Evolutionary conservation across 1,140 invertebrate genomes (phyloP), one percentile per base, ranked within the genome.

Genomic region (Oryctes rhinoceros): DNA sequence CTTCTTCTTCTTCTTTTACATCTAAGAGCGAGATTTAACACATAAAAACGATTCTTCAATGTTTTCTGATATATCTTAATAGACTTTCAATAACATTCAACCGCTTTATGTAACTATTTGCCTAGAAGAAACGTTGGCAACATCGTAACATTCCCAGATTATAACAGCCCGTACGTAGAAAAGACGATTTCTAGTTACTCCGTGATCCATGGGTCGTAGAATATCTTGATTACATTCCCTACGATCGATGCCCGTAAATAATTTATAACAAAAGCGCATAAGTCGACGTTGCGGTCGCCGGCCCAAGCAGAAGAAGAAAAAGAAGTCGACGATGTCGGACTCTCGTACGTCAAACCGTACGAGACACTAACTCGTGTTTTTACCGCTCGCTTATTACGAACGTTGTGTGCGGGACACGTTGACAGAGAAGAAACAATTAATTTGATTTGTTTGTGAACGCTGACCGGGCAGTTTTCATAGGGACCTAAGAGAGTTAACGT

Each of bases 371-470:
- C 65, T 67, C 65, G 65, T 67, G 65, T 67, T 67, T 67, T 67
- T 67, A 67, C 65, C 65, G 65, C 65, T 67, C 65, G 65, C 65
- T 67, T 67, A 67, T 67, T 67, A 67, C 20, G 49, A 30, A 18
- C 65, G 65, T 67, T 67, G 65, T 67, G 65, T 67, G 65, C 65
- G 65, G 65, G 65, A 67, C 65, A 35, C 20, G 65, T 35, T 67
- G 65, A 67, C 65, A 67, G 65, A 67, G 65, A 67, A 20, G 65
- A 67, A 67, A 67, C 65, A 67, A 67, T 67, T 67, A 67, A 67
- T 67, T 67, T 67, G 65, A 67, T 67, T 67, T 67, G 65, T 67
- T 67, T 67, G 65, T 67, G 65, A 67, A 67, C 65, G 65, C 65
- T 67, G 65, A 67, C 65, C 65, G 65, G 30, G n/a, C n/a, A 30